Evolutionary conservation across 2,888 invertebrate genomes (phyloP).

Genomic region (Pelosia muscerda): DNA sequence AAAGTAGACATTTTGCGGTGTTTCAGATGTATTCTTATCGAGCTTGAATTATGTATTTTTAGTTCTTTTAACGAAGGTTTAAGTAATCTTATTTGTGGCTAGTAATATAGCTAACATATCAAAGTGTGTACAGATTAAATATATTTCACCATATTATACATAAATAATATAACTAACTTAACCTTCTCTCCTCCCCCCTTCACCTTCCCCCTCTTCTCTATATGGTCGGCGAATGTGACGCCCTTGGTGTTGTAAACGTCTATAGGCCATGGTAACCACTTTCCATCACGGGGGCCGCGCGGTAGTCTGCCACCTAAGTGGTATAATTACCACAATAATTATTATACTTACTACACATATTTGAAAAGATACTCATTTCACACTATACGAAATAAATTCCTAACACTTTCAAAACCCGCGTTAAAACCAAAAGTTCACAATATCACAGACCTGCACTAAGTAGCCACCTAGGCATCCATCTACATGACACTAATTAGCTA

Average conservation of each 20-base stretch:
- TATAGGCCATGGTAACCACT: no score
- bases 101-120: no score
- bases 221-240: no score
- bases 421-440: slow-evolving; percentile 26
- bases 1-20: slow-evolving; percentile 55
- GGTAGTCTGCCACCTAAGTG: no score
- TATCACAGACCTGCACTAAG: not conserved
- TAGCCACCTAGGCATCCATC: slow-evolving; percentile 1
- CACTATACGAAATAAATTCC: slow-evolving; percentile 29
- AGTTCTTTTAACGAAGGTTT: slow-evolving; percentile 14
- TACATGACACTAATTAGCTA: slow-evolving; percentile 58
- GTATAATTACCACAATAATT: no score
- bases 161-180: no score
- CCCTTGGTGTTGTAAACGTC: no score
- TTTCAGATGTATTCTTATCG: slow-evolving; percentile 63
- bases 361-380: not conserved
- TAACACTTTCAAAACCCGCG: slow-evolving; percentile 21
- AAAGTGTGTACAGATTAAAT: no score
- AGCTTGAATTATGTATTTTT: slow-evolving; percentile 57
- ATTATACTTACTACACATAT: slow-evolving; percentile 36
- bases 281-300: no score
- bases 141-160: no score
- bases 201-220: no score
- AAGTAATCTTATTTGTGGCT: slow-evolving; percentile 8
- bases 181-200: no score